Evolutionary conservation across 2,113 vertebrate species (phyloP).

Genomic region (Cyprinodon brontotheroides): DNA sequence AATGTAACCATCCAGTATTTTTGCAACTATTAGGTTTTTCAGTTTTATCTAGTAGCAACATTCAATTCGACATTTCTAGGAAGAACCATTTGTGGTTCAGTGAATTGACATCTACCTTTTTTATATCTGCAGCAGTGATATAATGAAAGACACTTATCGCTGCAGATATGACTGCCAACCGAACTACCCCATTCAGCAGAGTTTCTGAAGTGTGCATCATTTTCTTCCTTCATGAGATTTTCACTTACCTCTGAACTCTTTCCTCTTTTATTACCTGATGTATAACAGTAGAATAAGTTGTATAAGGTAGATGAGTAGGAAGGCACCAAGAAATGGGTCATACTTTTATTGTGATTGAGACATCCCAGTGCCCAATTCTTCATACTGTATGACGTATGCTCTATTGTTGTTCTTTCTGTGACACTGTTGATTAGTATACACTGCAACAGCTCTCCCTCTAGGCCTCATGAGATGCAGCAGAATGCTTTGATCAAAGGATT

Average conservation of each 20-base stretch:
- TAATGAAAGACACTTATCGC: not conserved
- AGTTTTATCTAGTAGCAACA: not conserved
- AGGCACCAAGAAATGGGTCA: not conserved
- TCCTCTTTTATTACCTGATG: too few relatives aligned
- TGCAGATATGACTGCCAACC: not conserved
- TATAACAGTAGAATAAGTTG: not conserved
- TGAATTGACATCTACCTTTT: not conserved
- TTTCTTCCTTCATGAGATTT: not conserved
- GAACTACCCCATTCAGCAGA: not conserved
- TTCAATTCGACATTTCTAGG: not conserved
- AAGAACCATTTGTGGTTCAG: not conserved
- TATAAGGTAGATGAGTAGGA: too few relatives aligned
- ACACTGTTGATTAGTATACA: conserved; percentile 7
- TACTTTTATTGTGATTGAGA: too few relatives aligned
- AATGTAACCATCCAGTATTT: not conserved
- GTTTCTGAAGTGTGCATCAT: not conserved
- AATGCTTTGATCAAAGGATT: not conserved
- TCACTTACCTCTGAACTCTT: too few relatives aligned
- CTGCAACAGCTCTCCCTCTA: conserved; percentile 4
- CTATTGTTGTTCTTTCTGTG: not conserved
- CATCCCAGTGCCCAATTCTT: too few relatives aligned
- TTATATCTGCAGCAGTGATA: not conserved
- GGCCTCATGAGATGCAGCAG: conserved; percentile 5
- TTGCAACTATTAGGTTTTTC: not conserved
- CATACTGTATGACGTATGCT: not conserved